phyloP scores from a whole-genome alignment of 2,113 vertebrate species.

The Cynoglossus semilaevis region DNA sequence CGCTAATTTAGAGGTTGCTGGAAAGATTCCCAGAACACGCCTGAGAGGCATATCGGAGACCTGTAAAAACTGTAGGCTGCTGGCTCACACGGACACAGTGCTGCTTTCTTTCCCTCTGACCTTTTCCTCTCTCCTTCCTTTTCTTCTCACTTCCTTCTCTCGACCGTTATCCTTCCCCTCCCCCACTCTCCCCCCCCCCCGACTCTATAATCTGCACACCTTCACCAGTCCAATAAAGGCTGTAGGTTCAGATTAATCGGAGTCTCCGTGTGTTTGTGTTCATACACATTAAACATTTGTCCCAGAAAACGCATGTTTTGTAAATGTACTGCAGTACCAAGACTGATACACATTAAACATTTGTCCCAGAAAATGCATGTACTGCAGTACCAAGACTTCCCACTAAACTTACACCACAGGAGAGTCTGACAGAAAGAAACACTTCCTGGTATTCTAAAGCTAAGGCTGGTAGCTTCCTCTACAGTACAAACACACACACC shows the following conservation, averaged over 20 bases:
- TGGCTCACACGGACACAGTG: constrained; percentile 36
- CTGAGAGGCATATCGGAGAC: constrained; percentile 61
- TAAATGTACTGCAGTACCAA: constrained; percentile 6
- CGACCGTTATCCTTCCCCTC: constrained; percentile 29
- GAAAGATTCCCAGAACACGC: constrained; percentile 37
- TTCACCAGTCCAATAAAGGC: constrained; percentile 75
- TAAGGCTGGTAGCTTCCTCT: constrained; percentile 51
- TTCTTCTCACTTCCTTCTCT: constrained; percentile 45
- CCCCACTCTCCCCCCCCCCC: constrained; percentile 48
- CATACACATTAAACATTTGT: not conserved
- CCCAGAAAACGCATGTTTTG: not conserved
- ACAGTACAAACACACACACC: not conserved
- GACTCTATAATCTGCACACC: constrained; percentile 62
- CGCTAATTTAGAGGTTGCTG: constrained; percentile 24
- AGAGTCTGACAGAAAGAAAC: constrained; percentile 49
- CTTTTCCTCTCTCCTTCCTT: constrained; percentile 48
- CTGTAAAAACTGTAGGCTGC: constrained; percentile 50
- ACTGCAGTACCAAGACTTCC: constrained; percentile 15
- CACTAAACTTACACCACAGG: constrained; percentile 52
- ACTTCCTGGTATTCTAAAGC: constrained; percentile 66
- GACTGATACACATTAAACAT: constrained; percentile 8
- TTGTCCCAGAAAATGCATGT: not conserved
- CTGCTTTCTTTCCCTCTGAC: constrained; percentile 44
- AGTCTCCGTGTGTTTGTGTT: constrained; percentile 31
- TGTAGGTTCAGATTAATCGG: constrained; percentile 65